Evolutionary conservation across 2,888 invertebrate genomes (phyloP), one percentile per base, ranked within the genome.

Genomic region (Blera fallax): DNA sequence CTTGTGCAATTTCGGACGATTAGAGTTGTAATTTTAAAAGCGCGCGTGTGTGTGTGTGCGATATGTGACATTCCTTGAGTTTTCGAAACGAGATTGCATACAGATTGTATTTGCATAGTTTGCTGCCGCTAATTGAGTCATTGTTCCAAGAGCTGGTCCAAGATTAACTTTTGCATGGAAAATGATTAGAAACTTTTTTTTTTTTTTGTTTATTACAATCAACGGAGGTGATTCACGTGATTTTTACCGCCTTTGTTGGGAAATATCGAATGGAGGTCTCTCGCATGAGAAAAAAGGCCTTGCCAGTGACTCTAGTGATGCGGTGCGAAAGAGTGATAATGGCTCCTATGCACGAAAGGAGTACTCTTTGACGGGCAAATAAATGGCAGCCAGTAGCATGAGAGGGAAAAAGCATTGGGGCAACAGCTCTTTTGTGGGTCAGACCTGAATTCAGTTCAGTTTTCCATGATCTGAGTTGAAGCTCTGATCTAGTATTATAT

Each of bases 1-100:
- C 72, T 67, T 81, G 79, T 70, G 76, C 70, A 80, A 67, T 80
- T 80, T n/a, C n/a, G 65, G 37, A 69, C 72, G 76, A 72, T 74
- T 70, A 80, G 79, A 40, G 48, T 40, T 64, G 72, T 40, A 62
- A 79, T 72, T 79, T 56, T 29, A 50, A 72, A 72, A 27, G 16
- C 16, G 56, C n/a, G n/a, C 50, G 40, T 21, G 11, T 16, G 52
- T 40, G 29, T 24, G 32, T 32, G 18, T 37, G 14, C 11, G 37
- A 11, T 45, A 54, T 74, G 69, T 77, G 76, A 77, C 54, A 80
- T 85, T 85, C 72, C 60, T 45, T 60, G 37, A 29, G 58, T 72
- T 65, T 64, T 50, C 62, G 50, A 48, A 81, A 56, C 72, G 48
- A 64, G 34, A 70, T 34, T 72, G 79, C 65, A 56, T 56, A 74